phyloP scores from a whole-genome alignment of 1,140 invertebrate species.

The Drosophila pseudoobscura region DNA sequence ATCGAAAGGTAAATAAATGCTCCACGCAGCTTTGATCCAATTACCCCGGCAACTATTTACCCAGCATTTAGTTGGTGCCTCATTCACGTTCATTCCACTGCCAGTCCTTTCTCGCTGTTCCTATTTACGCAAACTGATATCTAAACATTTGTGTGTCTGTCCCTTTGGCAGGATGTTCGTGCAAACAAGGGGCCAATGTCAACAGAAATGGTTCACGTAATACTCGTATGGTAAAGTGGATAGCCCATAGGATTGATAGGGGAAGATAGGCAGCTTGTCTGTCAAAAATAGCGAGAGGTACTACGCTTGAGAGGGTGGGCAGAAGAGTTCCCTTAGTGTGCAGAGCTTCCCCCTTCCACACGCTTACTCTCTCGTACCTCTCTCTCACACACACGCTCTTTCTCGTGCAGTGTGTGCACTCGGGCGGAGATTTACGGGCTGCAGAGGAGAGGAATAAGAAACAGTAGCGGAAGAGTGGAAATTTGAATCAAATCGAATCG shows the following conservation, averaged over 20 bases:
- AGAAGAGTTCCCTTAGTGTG: neutral
- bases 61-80: conserved; percentile 54
- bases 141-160: conserved; percentile 51
- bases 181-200: conserved; percentile 67
- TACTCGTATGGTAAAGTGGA: conserved; percentile 2
- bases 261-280: conserved; percentile 27
- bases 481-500: neutral
- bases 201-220: conserved; percentile 62
- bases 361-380: too few species aligned
- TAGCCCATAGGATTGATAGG: conserved; percentile 7
- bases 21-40: conserved; percentile 53
- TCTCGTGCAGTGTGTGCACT: too few species aligned
- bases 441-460: too few species aligned
- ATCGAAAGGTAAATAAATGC: conserved; percentile 66
- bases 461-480: too few species aligned
- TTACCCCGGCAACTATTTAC: conserved; percentile 73
- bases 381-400: too few species aligned
- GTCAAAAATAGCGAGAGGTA: conserved; percentile 25
- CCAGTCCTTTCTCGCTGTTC: conserved; percentile 5
- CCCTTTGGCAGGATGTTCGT: conserved; percentile 32
- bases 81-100: neutral
- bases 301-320: neutral
- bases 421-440: too few species aligned
- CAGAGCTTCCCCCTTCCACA: too few species aligned
- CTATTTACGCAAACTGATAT: conserved; percentile 64